These are phyloP conservation scores for Entomobrya multifasciata DNA, from an alignment of 2,888 invertebrate genomes.

Conservation along the genomic window DNA sequence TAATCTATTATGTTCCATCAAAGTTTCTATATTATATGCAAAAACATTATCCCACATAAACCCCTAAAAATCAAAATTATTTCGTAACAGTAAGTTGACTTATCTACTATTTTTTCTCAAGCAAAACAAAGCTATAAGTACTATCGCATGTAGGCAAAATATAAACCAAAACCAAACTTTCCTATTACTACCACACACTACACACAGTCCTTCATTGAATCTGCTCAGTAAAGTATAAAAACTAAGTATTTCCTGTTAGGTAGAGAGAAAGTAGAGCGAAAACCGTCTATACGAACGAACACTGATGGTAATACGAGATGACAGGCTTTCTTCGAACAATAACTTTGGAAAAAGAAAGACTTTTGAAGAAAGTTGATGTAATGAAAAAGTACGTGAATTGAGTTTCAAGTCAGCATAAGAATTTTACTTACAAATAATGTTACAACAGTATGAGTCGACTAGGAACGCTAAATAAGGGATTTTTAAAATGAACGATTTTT, in stretches of 20 bases:
- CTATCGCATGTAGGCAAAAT: neutral
- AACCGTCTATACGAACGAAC: conserved; percentile 4
- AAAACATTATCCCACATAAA: too few species aligned
- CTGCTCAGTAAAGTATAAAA: conserved; percentile 38
- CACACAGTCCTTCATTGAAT: conserved; percentile 57
- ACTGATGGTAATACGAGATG: neutral
- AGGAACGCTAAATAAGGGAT: neutral
- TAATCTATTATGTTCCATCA: too few species aligned
- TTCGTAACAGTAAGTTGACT: neutral
- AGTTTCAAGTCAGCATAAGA: conserved; percentile 6
- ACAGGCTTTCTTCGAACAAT: conserved; percentile 29
- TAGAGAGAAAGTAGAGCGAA: conserved; percentile 11
- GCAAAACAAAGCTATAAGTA: neutral
- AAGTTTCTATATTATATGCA: too few species aligned
- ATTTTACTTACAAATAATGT: neutral
- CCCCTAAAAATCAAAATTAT: neutral
- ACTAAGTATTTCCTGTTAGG: neutral
- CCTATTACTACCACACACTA: conserved; percentile 4
- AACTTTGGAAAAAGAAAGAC: conserved; percentile 39
- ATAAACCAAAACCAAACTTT: neutral
- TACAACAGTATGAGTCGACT: neutral
- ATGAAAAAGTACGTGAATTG: conserved; percentile 33
- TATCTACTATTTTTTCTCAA: neutral
- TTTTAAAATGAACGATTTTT: neutral
- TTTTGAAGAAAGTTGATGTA: conserved; percentile 29